Conservation (phyloP, 2,888 invertebrate genomes). For the Euproctis similis region DNA sequence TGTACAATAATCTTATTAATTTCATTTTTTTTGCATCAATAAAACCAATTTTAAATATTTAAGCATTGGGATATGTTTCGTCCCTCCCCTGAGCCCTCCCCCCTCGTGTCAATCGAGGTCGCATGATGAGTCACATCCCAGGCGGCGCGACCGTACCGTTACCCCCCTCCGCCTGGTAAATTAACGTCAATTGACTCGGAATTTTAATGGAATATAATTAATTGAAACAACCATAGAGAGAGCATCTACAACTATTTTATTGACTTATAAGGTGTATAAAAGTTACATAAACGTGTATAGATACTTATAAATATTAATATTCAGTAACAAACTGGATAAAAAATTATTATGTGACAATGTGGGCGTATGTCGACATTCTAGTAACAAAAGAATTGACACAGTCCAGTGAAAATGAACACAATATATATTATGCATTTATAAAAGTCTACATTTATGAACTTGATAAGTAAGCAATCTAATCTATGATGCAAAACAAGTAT, state of each 20-base stretch:
- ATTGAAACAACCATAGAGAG: slow-evolving; percentile 67
- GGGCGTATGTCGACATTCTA: slow-evolving; percentile 79
- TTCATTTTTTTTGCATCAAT: slow-evolving; percentile 70
- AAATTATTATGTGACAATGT: slow-evolving; percentile 58
- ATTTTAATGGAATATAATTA: slow-evolving; percentile 69
- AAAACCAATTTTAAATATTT: slow-evolving; percentile 73
- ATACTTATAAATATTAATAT: slow-evolving; percentile 32
- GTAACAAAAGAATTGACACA: slow-evolving; percentile 80
- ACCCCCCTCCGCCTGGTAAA: slow-evolving; percentile 43
- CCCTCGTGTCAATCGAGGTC: slow-evolving; percentile 31
- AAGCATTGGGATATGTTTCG: slow-evolving; percentile 44
- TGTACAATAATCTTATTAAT: slow-evolving; percentile 70
- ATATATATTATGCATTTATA: slow-evolving; percentile 49
- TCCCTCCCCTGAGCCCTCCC: slow-evolving; percentile 27
- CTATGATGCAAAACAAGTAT: slow-evolving; percentile 56
- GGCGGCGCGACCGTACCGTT: slow-evolving; percentile 18
- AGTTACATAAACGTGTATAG: slow-evolving; percentile 56
- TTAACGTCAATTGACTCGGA: slow-evolving; percentile 58
- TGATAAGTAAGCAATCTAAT: slow-evolving; percentile 50
- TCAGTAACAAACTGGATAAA: slow-evolving; percentile 37
- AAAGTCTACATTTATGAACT: slow-evolving; percentile 26
- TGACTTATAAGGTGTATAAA: slow-evolving; percentile 56
- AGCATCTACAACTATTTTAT: slow-evolving; percentile 69
- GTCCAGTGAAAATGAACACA: slow-evolving; percentile 71
- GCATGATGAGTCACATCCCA: slow-evolving; percentile 42